Evolutionary conservation across 1,140 invertebrate species (phyloP).

Genomic region (Cydia fagiglandana): DNA sequence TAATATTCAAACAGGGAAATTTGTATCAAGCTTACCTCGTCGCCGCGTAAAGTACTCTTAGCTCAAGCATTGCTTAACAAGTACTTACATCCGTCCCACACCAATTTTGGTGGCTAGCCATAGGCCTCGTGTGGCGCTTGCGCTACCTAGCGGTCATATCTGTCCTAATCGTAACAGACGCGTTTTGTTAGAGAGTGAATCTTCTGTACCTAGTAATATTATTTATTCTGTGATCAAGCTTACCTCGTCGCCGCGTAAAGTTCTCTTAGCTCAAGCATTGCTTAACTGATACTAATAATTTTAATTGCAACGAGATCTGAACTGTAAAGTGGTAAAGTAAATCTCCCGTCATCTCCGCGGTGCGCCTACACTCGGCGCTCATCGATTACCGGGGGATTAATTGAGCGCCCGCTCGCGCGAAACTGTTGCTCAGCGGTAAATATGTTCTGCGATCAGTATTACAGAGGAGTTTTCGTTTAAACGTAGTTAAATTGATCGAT

Average conservation of each 20-base stretch:
- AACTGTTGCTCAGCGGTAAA: not conserved
- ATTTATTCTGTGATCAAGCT: too few species aligned
- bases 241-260: not conserved
- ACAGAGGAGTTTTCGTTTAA: too few species aligned
- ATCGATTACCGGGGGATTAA: not conserved
- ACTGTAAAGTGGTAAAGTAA: not conserved
- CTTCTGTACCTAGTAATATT: too few species aligned
- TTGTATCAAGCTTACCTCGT: not conserved
- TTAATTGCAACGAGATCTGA: not conserved
- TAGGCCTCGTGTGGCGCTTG: too few species aligned
- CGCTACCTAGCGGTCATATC: too few species aligned
- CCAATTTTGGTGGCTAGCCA: too few species aligned
- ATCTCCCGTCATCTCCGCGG: not conserved
- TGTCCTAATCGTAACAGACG: too few species aligned
- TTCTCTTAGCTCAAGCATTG: not conserved
- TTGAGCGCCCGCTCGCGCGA: not conserved
- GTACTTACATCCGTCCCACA: too few species aligned
- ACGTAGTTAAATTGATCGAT: too few species aligned
- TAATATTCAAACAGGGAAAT: not conserved
- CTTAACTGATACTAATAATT: not conserved
- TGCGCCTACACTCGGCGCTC: not conserved
- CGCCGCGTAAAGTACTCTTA: not conserved
- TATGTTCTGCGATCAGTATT: not conserved
- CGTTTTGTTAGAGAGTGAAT: too few species aligned
- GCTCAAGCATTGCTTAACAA: not conserved